Evolutionary conservation across 2,797 vertebrate species (phyloP).

Genomic region (Fringilla coelebs): DNA sequence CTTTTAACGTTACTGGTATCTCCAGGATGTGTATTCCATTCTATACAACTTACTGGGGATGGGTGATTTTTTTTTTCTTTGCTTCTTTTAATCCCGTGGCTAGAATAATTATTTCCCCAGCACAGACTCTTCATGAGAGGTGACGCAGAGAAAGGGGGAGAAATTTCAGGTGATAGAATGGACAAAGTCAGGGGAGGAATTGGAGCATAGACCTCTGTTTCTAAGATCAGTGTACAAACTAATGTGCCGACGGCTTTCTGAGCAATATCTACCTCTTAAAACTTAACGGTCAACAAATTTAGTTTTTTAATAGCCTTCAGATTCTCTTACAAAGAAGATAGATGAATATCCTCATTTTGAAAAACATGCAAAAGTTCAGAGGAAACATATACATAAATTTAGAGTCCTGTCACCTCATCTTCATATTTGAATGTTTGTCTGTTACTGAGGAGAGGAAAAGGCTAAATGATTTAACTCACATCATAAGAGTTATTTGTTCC

Average conservation of each 20-base stretch:
- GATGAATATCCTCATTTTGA: background rate
- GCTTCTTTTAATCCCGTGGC: background rate
- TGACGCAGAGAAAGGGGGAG: background rate
- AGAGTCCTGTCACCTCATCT: background rate
- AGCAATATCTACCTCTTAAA: background rate
- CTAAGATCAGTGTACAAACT: background rate
- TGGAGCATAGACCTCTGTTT: background rate
- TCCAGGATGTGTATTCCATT: background rate
- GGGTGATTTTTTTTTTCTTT: rapidly evolving
- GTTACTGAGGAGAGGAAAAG: background rate
- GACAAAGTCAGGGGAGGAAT: background rate
- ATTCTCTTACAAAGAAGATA: background rate
- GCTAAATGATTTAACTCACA: background rate
- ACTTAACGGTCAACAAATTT: background rate
- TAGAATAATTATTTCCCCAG: background rate
- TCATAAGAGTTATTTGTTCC: background rate
- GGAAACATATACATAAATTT: background rate
- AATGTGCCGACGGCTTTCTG: background rate
- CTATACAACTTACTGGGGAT: background rate
- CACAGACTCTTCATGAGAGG: background rate
- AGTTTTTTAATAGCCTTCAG: background rate
- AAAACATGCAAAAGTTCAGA: background rate
- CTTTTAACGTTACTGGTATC: background rate
- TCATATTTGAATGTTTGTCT: background rate
- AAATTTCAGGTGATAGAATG: background rate